A percentile compares a stretch with the other conserved stretches of the same genome.
These are phyloP conservation scores for Cephalopterus ornatus DNA, from an alignment of 2,113 vertebrate genomes.

Conservation along the genomic window DNA sequence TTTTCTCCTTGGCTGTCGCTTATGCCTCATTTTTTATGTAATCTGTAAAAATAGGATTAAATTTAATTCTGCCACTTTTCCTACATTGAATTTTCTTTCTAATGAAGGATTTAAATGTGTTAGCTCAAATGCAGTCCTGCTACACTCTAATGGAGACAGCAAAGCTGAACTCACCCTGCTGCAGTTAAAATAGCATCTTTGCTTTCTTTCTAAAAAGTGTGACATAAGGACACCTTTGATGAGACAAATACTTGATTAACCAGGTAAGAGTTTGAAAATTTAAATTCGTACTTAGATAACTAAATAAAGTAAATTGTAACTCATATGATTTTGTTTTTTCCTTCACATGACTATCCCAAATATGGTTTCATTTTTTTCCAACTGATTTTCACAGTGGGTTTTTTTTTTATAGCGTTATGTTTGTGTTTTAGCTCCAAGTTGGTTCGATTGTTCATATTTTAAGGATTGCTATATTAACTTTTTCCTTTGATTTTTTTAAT, in stretches of 20 bases:
- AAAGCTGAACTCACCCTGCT: not conserved
- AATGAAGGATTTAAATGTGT: slow-evolving; percentile 3
- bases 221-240: not conserved
- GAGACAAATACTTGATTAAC: not conserved
- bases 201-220: not conserved
- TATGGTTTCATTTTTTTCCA: not conserved
- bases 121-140: not conserved
- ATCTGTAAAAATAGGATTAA: not conserved
- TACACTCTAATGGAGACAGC: not conserved
- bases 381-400: not conserved
- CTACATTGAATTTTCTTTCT: not conserved
- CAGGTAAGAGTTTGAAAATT: not conserved
- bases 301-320: not conserved
- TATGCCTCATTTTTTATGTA: not conserved
- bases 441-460: not conserved
- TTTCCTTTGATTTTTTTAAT: not conserved
- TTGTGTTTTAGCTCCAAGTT: not conserved
- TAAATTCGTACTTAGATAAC: not conserved
- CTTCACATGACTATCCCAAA: not conserved
- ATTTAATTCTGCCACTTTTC: not conserved
- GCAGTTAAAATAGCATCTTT: not conserved
- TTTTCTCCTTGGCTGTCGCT: not conserved
- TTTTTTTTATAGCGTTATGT: not conserved
- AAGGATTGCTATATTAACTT: not conserved
- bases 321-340: not conserved